Evolutionary conservation across 1,140 invertebrate species (phyloP).

Genomic region (Psilanteris sp.): DNA sequence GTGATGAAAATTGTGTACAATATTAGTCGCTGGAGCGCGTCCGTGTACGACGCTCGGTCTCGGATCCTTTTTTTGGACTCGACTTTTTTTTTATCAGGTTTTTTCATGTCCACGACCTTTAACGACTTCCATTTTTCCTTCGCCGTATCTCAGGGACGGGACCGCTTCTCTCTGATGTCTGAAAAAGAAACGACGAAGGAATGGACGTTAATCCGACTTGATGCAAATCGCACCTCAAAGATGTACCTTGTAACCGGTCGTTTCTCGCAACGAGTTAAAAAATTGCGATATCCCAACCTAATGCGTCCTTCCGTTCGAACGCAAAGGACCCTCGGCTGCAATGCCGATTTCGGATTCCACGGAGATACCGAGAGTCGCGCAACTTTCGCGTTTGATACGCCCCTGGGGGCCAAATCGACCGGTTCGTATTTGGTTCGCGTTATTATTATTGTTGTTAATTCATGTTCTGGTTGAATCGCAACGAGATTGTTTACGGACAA

Average conservation of each 20-base stretch:
- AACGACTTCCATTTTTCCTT: slow-evolving; percentile 57
- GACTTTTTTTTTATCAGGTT: slow-evolving; percentile 18
- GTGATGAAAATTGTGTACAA: slow-evolving; percentile 38
- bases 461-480: no score
- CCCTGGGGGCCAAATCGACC: no score
- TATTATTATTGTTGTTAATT: no score
- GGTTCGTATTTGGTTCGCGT: no score
- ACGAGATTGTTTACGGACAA: no score
- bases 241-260: slow-evolving; percentile 62
- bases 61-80: slow-evolving; percentile 36
- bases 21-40: slow-evolving; percentile 28
- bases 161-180: slow-evolving; percentile 62
- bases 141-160: slow-evolving; percentile 33
- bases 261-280: slow-evolving; percentile 47
- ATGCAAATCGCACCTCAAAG: slow-evolving; percentile 66
- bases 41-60: slow-evolving; percentile 43
- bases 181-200: slow-evolving; percentile 52
- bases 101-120: slow-evolving; percentile 55
- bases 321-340: slow-evolving; percentile 37
- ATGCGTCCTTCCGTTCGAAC: slow-evolving; percentile 51
- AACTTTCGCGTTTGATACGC: no score
- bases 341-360: slow-evolving; percentile 60
- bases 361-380: slow-evolving; percentile 20
- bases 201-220: slow-evolving; percentile 69
- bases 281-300: slow-evolving; percentile 55